Base-by-base conservation (phyloP, 2,888 invertebrate genomes). In the Homarus gammarus region DNA sequence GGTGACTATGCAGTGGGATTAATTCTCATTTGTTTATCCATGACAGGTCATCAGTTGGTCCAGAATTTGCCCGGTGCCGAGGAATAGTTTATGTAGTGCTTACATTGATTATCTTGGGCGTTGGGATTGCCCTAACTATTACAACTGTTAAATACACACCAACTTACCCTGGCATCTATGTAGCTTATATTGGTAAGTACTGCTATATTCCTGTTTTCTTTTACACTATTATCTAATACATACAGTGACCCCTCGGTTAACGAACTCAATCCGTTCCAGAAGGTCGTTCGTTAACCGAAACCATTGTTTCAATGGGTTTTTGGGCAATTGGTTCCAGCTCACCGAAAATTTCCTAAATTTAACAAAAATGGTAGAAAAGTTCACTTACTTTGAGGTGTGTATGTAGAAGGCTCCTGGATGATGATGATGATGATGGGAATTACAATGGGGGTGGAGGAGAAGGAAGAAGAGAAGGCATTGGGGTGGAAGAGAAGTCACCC, bases 51-150 rank as follows among this genome's bases (percentile, higher is more conserved):
- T 91, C 90, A 22, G 99, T 99, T 89, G 99, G 99, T 0, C 96
- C 97, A 0, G 96, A 97, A 92, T 98, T 97, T 95, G 97, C 98
- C 22, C 95, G 97, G 92, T 96, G 96, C 84, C 96, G 98, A 92
- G 97, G 97, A 91, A 96, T 96, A 84, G 94, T 97, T 85, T 98
- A 97, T 94, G 95, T 97, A 61, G 95, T 97, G 81, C 94, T 97
- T 90, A 96, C 97, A 51, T 93, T 98, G 89, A 94, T 98, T 91
- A 96, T 96, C 93, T 94, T 98, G 88, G 95, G 96, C 90, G 95
- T 97, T 93, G 98, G 97, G 31, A 95, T 98, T 92, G 97, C 96
- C 73, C 96, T 98, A 40, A 98, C 98, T 5, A 96, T 97, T 92
- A 96, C 97, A 93, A 96, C 96, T 51, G 94, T 10, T 93, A 93